A percentile compares a stretch with the other conserved stretches of the same genome.
phyloP scores from a whole-genome alignment of 2,113 vertebrate species.

The Myiozetetes cayanensis region DNA sequence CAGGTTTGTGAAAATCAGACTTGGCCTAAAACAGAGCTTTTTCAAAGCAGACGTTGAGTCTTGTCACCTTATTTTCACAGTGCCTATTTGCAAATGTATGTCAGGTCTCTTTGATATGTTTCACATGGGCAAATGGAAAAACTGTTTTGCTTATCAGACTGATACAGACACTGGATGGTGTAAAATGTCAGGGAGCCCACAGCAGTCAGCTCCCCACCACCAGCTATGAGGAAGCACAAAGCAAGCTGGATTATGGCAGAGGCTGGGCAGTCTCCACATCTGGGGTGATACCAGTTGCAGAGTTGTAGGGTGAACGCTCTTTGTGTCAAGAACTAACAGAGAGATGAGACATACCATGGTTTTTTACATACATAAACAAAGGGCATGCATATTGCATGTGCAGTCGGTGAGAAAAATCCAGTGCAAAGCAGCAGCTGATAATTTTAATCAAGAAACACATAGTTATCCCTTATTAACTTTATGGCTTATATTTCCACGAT shows the following conservation, averaged over 20 bases:
- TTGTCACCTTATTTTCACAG: neutral
- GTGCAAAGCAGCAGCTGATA: neutral
- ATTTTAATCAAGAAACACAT: neutral
- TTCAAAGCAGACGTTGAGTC: neutral
- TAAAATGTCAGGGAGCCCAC: neutral
- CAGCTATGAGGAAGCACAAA: neutral
- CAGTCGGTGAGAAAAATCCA: neutral
- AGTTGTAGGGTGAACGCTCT: neutral
- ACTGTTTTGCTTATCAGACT: neutral
- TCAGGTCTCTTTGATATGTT: neutral
- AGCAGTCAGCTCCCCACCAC: neutral
- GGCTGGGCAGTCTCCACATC: neutral
- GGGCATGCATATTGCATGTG: accelerated
- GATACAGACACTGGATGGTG: neutral
- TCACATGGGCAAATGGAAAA: neutral
- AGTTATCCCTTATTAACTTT: neutral
- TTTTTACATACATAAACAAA: neutral
- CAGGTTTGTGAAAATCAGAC: neutral
- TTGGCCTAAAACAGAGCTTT: neutral
- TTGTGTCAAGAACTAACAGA: neutral
- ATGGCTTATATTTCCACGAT: accelerated
- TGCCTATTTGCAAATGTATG: neutral
- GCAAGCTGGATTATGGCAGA: neutral
- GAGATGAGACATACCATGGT: accelerated
- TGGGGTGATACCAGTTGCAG: neutral